Percentiles rank a stretch among this genome's conserved stretches.
phyloP scores from a whole-genome alignment of 92 coral and sea anemone genomes.

The Porites evermanni region DNA sequence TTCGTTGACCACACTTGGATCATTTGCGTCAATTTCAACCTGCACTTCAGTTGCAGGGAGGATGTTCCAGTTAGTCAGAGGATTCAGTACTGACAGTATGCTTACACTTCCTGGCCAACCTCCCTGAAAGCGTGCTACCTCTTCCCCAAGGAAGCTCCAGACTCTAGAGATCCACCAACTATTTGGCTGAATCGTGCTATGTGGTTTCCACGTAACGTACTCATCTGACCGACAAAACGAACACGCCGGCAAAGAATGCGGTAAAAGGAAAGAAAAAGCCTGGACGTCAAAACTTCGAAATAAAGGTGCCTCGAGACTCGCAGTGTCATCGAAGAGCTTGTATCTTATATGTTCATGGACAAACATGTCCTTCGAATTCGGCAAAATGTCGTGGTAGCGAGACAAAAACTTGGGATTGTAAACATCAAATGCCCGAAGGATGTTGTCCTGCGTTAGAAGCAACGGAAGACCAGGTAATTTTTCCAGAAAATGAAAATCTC shows the following conservation, averaged over 20 bases:
- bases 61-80: conserved; percentile 64
- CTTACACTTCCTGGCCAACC: neutral
- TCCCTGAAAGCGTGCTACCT: neutral
- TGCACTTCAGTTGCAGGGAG: conserved; percentile 59
- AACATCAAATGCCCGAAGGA: conserved; percentile 54
- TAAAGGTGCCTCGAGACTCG: neutral
- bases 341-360: conserved; percentile 45
- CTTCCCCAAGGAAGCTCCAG: conserved; percentile 51
- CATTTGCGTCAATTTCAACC: too few relatives aligned
- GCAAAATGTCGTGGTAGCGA: conserved; percentile 45
- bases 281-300: conserved; percentile 50
- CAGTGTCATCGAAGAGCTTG: conserved; percentile 1
- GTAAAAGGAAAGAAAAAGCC: conserved; percentile 42
- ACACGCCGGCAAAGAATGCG: neutral
- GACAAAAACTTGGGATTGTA: conserved; percentile 52
- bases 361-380: conserved; percentile 38
- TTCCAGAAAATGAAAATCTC: conserved; percentile 31
- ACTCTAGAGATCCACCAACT: conserved; percentile 43
- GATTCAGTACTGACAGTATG: conserved; percentile 15
- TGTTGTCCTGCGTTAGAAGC: conserved; percentile 80
- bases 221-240: neutral
- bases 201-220: conserved; percentile 46
- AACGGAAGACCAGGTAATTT: conserved; percentile 75
- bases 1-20: neutral
- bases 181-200: conserved; percentile 12